A percentile compares a stretch with the other conserved stretches of the same genome.
Evolutionary conservation across 2,113 vertebrate genomes (phyloP).

Genomic region (Xenopus borealis): DNA sequence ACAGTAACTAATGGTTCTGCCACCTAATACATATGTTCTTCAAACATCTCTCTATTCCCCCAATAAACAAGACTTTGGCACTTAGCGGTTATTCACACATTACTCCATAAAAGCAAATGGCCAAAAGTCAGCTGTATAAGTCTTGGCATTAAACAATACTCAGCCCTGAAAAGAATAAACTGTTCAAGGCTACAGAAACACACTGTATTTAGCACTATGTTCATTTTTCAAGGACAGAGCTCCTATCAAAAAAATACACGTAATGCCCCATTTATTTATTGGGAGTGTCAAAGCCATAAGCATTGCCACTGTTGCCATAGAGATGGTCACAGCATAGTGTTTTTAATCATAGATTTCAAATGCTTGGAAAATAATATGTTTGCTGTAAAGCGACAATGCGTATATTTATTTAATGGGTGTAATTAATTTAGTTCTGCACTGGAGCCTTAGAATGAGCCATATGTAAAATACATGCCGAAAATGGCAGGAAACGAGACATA

Average conservation of each 20-base stretch:
- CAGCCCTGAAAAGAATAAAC: background rate
- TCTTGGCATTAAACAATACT: background rate
- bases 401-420: conserved; percentile 1
- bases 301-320: conserved; percentile 1
- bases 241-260: background rate
- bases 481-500: background rate
- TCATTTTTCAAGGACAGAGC: conserved; percentile 1
- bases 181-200: background rate
- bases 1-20: no score
- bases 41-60: no score
- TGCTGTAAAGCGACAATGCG: background rate
- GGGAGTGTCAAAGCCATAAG: background rate
- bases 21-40: no score
- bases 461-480: background rate
- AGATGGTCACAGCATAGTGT: conserved; percentile 1
- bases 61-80: no score
- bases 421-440: conserved; percentile 5
- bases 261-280: conserved; percentile 1
- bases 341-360: conserved; percentile 6
- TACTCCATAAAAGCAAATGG: no score
- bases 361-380: conserved; percentile 6
- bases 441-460: background rate
- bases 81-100: background rate
- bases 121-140: no score
- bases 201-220: background rate